Evolutionary conservation across 2,888 invertebrate genomes (phyloP).

Genomic region (Cantharis rufa): DNA sequence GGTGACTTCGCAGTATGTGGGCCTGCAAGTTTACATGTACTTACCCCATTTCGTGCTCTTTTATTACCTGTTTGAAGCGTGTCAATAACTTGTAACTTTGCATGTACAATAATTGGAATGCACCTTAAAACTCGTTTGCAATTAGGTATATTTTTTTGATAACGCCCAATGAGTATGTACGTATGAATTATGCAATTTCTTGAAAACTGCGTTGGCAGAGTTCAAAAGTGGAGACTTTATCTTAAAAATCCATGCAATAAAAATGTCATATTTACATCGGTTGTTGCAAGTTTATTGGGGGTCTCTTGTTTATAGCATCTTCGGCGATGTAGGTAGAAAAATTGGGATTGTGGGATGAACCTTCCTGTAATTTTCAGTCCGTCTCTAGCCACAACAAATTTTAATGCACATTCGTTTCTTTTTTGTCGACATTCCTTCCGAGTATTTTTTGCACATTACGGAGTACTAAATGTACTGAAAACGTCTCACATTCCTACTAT

Average conservation of each 20-base stretch:
- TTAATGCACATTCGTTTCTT: neutral
- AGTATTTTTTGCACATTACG: neutral
- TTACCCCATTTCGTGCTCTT: slow-evolving; percentile 1
- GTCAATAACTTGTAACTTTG: slow-evolving; percentile 3
- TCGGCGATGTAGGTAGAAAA: neutral
- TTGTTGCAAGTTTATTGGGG: neutral
- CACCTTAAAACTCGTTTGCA: neutral
- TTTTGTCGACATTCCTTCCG: neutral
- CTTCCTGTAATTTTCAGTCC: neutral
- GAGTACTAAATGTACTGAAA: neutral
- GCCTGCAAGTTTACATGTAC: neutral
- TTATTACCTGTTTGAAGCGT: neutral
- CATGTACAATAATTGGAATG: neutral
- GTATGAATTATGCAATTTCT: neutral
- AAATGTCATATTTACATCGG: neutral
- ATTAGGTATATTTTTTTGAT: neutral
- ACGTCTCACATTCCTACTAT: neutral
- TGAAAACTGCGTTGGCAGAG: neutral
- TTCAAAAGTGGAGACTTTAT: neutral
- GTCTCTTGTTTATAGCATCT: neutral
- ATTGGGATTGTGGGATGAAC: neutral
- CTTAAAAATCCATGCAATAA: neutral
- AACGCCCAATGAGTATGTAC: neutral
- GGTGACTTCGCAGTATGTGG: slow-evolving; percentile 4
- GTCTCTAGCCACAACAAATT: neutral